Base-by-base conservation (phyloP, 2,888 invertebrate genomes). In the Pteria penguin region DNA sequence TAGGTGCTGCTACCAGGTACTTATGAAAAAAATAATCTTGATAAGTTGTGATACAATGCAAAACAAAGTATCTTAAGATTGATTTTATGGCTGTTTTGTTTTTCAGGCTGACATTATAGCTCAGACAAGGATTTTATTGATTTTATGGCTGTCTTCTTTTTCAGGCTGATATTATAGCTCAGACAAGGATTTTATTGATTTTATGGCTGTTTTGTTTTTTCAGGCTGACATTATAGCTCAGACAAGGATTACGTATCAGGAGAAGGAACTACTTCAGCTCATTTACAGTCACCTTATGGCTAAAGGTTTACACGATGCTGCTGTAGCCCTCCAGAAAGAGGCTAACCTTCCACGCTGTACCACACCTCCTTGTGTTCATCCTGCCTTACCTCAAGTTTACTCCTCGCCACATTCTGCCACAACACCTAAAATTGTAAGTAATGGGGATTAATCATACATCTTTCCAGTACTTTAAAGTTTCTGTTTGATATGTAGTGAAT, bases 151-250 rank as follows among this genome's bases (percentile, higher is more conserved):
- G n/a, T n/a, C 5, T 5, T n/a, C 57, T n/a, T 32, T 81, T 84
- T 14, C 84, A 91, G 95, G 96, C 98, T 0, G 97, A 97, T 92
- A 97, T 99, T 60, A 97, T 99, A 0, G 98, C 98, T 0, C 97
- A 98, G 92, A 99, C 99, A 0, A 95, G 96, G 81, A 98, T 99
- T 77, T n/a, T n/a, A n/a, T n/a, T n/a, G n/a, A n/a, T n/a, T n/a
- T n/a, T n/a, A n/a, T n/a, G n/a, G n/a, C n/a, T n/a, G n/a, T n/a
- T n/a, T 5, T n/a, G 11, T n/a, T 63, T 32, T 81, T 84, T 14
- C 84, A 91, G 95, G 96, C 98, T 0, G 97, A 97, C 92, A 97
- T 99, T 60, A 97, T 99, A 0, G 98, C 98, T 0, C 97, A 98
- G 92, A 99, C 99, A 0, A 95, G 96, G 81, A 98, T 99, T 77